Evolutionary conservation across 2,113 vertebrate species (phyloP).

Genomic region (Callipepla californica): DNA sequence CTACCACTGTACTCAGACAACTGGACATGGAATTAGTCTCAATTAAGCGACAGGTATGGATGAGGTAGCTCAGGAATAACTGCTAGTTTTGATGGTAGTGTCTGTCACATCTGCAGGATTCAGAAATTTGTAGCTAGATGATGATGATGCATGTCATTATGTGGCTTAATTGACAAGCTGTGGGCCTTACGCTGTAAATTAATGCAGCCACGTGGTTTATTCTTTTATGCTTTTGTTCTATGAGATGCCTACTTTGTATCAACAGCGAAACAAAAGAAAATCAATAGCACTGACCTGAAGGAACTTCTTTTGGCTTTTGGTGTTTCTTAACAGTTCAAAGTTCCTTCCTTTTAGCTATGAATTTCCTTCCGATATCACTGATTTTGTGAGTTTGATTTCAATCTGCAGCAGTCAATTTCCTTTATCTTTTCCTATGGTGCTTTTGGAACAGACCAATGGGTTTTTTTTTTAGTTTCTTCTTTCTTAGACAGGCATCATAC

Average conservation of each 20-base stretch:
- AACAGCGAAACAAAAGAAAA: neutral
- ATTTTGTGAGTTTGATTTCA: neutral
- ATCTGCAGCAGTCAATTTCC: neutral
- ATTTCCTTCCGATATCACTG: neutral
- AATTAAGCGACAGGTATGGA: slow-evolving; percentile 91
- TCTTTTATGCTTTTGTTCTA: neutral
- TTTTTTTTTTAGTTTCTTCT: neutral
- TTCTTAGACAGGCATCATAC: neutral
- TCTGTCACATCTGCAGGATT: neutral
- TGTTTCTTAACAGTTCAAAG: neutral
- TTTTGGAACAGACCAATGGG: neutral
- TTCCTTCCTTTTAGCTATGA: neutral
- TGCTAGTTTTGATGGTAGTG: neutral
- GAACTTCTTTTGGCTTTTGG: neutral
- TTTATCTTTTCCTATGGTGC: neutral
- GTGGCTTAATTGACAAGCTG: neutral
- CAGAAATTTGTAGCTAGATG: neutral
- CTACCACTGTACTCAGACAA: slow-evolving; percentile 89
- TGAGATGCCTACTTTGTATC: neutral
- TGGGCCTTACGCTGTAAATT: neutral
- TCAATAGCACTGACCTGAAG: neutral
- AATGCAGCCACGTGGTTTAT: neutral
- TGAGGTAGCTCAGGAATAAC: neutral
- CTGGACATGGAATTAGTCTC: slow-evolving; percentile 94
- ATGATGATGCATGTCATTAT: neutral